These are phyloP conservation scores for Rotaria sp. DNA, from an alignment of 2,888 invertebrate genomes.

Conservation along the genomic window DNA sequence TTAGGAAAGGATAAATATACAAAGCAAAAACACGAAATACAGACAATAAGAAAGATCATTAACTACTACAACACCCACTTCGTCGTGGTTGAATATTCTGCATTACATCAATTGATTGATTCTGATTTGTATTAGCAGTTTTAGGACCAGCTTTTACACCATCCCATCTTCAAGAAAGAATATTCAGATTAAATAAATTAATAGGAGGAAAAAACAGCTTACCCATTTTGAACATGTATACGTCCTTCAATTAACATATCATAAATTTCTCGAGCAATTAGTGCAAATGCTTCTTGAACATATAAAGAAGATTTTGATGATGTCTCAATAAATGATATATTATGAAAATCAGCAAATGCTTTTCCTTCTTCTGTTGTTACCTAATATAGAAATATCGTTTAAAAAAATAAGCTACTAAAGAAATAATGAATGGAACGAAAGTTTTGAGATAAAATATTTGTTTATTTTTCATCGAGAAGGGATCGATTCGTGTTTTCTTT, in stretches of 20 bases:
- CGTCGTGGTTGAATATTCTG: not conserved
- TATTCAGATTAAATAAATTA: too few relatives aligned
- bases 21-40: not conserved
- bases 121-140: not conserved
- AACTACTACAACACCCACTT: not conserved
- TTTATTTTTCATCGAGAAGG: too few relatives aligned
- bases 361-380: slow-evolving; percentile 37
- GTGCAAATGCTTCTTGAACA: slow-evolving; percentile 38
- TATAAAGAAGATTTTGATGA: slow-evolving; percentile 35
- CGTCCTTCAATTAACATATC: slow-evolving; percentile 35
- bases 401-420: not conserved
- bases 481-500: too few relatives aligned
- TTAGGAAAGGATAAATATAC: not conserved
- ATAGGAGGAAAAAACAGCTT: not conserved
- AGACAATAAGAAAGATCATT: not conserved
- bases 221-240: slow-evolving; percentile 36
- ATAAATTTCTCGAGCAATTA: slow-evolving; percentile 34
- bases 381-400: not conserved
- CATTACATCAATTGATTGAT: not conserved
- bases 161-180: not conserved
- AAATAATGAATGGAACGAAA: too few relatives aligned
- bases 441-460: too few relatives aligned
- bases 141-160: not conserved
- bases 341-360: slow-evolving; percentile 38
- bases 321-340: slow-evolving; percentile 39